Conservation (phyloP, 2,113 vertebrate genomes). For the Carettochelys insculpta region DNA sequence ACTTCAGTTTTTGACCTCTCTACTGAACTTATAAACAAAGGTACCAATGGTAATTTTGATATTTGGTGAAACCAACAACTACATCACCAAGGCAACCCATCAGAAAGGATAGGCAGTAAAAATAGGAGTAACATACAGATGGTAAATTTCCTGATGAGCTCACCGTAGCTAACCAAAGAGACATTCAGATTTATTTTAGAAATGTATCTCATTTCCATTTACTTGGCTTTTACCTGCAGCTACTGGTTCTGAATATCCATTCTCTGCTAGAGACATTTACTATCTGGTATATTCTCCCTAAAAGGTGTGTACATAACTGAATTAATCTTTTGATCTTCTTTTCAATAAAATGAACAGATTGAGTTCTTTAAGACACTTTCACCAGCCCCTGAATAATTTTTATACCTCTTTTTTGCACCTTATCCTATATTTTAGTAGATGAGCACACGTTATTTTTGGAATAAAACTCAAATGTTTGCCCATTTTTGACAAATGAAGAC, state of each 20-base stretch:
- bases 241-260: background rate
- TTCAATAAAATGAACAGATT: background rate
- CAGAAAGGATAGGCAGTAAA: background rate
- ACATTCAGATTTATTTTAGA: background rate
- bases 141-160: background rate
- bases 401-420: background rate
- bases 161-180: background rate
- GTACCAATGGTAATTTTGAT: constrained; percentile 6
- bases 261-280: background rate
- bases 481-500: background rate
- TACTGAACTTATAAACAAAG: constrained; percentile 6
- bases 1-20: constrained; percentile 46
- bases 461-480: background rate
- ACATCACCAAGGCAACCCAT: background rate
- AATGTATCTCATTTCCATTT: background rate
- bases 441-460: background rate
- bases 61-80: background rate
- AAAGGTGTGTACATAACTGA: background rate
- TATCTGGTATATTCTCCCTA: background rate
- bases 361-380: background rate
- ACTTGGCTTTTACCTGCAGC: background rate
- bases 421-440: background rate
- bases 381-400: background rate
- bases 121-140: background rate
- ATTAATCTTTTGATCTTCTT: background rate